Conservation (phyloP, 2,888 invertebrate species). For the Leptodirus hochenwartii region DNA sequence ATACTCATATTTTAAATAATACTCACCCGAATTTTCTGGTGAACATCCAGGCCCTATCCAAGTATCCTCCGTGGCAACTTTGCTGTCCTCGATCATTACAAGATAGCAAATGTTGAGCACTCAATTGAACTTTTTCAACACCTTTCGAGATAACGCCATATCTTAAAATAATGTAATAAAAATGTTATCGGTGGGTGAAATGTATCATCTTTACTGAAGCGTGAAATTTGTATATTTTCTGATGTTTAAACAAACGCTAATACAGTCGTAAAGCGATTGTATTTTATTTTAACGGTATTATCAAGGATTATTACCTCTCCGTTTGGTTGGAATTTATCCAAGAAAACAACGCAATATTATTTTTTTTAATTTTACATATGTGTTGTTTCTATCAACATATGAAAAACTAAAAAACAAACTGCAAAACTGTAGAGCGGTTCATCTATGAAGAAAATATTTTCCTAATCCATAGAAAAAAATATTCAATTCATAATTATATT, state of each 20-base stretch:
- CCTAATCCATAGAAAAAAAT: too few relatives aligned
- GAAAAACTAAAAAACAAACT: constrained; percentile 1
- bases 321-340: too few relatives aligned
- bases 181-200: too few relatives aligned
- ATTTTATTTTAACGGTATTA: too few relatives aligned
- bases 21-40: constrained; percentile 55
- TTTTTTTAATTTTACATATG: too few relatives aligned
- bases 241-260: constrained; percentile 1
- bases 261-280: neutral
- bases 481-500: too few relatives aligned
- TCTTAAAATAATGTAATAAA: too few relatives aligned
- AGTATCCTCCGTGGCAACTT: constrained; percentile 74
- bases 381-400: constrained; percentile 1
- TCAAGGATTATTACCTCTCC: too few relatives aligned
- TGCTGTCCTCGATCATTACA: constrained; percentile 62
- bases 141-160: constrained; percentile 76
- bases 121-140: constrained; percentile 47
- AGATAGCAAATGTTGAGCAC: constrained; percentile 73
- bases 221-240: constrained; percentile 3
- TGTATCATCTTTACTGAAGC: constrained; percentile 3
- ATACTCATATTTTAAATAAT: too few relatives aligned
- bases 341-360: too few relatives aligned
- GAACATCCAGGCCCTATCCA: constrained; percentile 86
- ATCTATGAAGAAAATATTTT: too few relatives aligned
- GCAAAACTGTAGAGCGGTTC: too few relatives aligned